These are phyloP conservation scores for Acanthornis magna DNA, from an alignment of 2,797 vertebrate species.

Conservation along the genomic window DNA sequence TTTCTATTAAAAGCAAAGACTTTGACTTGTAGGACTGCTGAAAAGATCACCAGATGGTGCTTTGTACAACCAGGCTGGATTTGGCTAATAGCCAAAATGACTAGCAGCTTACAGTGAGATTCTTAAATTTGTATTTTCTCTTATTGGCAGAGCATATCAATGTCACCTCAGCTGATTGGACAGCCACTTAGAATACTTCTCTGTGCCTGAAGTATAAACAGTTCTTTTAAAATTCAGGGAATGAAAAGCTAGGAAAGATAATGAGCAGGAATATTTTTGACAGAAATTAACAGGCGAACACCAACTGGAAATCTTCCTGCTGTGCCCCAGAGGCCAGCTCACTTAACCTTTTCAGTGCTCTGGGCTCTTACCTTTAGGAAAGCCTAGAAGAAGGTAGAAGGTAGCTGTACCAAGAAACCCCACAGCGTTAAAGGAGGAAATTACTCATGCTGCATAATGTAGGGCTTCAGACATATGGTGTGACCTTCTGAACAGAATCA, in stretches of 20 bases:
- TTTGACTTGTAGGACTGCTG: background rate
- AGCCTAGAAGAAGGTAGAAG: background rate
- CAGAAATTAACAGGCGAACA: background rate
- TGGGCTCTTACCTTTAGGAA: background rate
- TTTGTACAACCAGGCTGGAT: background rate
- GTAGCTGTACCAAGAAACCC: background rate
- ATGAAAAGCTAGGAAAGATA: background rate
- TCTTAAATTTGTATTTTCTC: background rate
- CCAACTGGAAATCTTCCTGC: background rate
- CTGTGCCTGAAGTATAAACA: background rate
- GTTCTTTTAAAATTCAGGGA: background rate
- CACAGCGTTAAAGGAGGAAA: background rate
- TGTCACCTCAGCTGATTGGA: background rate
- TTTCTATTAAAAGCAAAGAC: background rate
- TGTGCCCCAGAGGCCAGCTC: background rate
- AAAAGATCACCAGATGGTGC: background rate
- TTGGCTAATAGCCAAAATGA: background rate
- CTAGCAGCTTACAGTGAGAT: background rate
- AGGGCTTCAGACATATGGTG: background rate
- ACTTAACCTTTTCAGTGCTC: background rate
- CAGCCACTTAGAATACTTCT: background rate
- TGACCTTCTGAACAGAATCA: background rate
- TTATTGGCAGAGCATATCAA: background rate
- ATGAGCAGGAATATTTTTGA: background rate
- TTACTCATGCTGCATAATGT: background rate